phyloP scores from a whole-genome alignment of 2,113 vertebrate genomes.

The Balaenoptera acutorostrata region DNA sequence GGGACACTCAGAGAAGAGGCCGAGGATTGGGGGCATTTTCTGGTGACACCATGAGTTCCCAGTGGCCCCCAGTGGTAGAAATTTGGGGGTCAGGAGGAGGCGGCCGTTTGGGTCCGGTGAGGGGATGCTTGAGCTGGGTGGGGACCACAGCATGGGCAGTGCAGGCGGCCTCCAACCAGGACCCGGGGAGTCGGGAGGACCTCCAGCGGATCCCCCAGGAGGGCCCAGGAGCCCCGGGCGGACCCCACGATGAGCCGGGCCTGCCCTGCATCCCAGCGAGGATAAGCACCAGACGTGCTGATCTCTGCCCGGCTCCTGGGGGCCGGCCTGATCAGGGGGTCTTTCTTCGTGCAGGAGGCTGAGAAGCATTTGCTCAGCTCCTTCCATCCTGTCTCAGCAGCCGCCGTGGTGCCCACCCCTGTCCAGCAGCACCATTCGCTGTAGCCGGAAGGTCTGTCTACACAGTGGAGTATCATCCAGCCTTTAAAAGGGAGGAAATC shows the following conservation, averaged over 20 bases:
- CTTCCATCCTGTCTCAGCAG: neutral
- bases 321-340: neutral
- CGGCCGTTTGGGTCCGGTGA: neutral
- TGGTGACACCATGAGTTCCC: neutral
- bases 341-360: neutral
- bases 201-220: neutral
- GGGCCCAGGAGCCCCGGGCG: neutral
- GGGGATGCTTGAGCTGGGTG: neutral
- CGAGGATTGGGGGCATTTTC: neutral
- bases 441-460: rapidly evolving
- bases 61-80: neutral
- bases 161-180: neutral
- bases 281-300: rapidly evolving
- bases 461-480: rapidly evolving
- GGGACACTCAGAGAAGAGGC: neutral
- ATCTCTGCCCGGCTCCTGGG: neutral
- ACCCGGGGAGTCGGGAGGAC: neutral
- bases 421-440: neutral
- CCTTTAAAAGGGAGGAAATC: neutral
- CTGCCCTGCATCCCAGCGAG: neutral
- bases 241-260: no score
- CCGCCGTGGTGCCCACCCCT: neutral
- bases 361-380: neutral
- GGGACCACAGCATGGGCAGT: neutral
- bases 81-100: neutral